A percentile compares a stretch with the other conserved stretches of the same genome.
Evolutionary conservation across 2,113 vertebrate genomes (phyloP).

Genomic region (Clarias macrocephalus): DNA sequence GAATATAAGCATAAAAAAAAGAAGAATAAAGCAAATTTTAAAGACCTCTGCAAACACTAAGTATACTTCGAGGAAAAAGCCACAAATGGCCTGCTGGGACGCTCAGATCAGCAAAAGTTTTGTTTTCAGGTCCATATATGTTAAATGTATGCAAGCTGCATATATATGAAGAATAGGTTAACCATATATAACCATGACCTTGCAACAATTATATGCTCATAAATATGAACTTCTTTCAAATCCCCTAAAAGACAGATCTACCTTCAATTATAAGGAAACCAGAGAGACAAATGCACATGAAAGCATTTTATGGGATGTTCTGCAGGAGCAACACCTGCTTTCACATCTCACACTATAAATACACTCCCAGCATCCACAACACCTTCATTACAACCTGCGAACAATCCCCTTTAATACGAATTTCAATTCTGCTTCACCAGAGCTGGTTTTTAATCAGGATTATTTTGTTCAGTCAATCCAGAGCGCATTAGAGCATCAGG

Average conservation of each 20-base stretch:
- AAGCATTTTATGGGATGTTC: constrained; percentile 11
- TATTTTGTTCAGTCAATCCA: constrained; percentile 34
- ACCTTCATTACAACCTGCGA: constrained; percentile 26
- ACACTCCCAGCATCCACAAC: background rate
- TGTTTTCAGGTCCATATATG: background rate
- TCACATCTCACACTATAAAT: constrained; percentile 21
- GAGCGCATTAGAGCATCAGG: constrained; percentile 36
- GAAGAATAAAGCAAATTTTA: background rate
- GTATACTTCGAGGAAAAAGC: background rate
- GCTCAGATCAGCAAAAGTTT: background rate
- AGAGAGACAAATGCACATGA: background rate
- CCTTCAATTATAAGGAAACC: background rate
- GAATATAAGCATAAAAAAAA: background rate
- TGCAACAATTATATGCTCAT: background rate
- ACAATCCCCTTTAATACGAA: constrained; percentile 41
- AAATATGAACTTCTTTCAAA: background rate
- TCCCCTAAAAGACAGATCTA: background rate
- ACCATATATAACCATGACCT: background rate
- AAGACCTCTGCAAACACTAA: background rate
- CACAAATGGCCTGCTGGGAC: background rate
- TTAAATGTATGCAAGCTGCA: background rate
- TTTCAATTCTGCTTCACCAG: constrained; percentile 21
- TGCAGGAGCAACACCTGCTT: background rate
- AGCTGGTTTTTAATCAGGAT: constrained; percentile 20
- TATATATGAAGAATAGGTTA: background rate